These are phyloP conservation scores for Brevimyrus niger DNA, from an alignment of 2,113 vertebrate species.

Conservation along the genomic window DNA sequence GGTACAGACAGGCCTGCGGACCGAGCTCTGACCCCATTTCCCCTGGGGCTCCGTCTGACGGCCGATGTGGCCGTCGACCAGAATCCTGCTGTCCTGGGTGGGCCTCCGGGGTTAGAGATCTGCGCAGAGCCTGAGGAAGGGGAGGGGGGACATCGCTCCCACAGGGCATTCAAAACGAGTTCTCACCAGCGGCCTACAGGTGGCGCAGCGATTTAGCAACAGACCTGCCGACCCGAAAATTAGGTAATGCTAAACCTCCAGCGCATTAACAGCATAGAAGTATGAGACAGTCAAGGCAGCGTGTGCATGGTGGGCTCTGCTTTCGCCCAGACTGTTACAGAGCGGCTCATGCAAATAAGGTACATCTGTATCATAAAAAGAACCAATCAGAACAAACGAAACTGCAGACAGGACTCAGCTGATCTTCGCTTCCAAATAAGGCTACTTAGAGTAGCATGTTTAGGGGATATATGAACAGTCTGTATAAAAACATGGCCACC, in stretches of 20 bases:
- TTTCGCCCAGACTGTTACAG: neutral
- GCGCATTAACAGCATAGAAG: neutral
- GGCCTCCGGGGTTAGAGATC: neutral
- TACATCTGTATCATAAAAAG: neutral
- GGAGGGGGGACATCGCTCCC: neutral
- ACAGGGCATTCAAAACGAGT: neutral
- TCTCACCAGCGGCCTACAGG: neutral
- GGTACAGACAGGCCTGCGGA: constrained; percentile 16
- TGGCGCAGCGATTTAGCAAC: neutral
- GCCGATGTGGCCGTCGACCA: neutral
- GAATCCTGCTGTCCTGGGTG: neutral
- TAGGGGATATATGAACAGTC: neutral
- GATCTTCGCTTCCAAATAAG: neutral
- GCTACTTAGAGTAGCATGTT: neutral
- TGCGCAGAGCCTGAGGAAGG: neutral
- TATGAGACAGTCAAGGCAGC: neutral
- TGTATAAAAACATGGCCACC: neutral
- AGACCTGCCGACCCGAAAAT: neutral
- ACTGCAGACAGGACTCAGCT: neutral
- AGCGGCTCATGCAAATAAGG: neutral
- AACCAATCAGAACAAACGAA: neutral
- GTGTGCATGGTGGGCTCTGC: neutral
- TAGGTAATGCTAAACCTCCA: neutral
- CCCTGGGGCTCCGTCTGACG: neutral
- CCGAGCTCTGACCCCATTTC: neutral